Evolutionary conservation across 2,113 vertebrate genomes (phyloP).

Genomic region (Eubucco bourcierii): DNA sequence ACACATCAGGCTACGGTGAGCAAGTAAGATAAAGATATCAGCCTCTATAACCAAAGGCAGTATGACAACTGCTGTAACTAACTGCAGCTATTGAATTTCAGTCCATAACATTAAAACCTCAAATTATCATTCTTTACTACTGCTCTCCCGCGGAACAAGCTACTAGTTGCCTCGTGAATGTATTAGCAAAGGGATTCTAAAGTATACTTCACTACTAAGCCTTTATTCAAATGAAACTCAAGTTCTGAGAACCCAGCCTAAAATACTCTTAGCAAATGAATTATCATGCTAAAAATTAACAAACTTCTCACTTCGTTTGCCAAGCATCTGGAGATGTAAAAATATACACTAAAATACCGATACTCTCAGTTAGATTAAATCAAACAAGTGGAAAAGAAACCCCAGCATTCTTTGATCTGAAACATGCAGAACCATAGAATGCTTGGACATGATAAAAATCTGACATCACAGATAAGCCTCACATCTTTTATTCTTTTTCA

Average conservation of each 20-base stretch:
- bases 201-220: background rate
- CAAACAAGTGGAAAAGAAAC: slow-evolving; percentile 26
- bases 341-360: background rate
- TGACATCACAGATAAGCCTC: slow-evolving; percentile 54
- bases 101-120: background rate
- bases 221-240: background rate
- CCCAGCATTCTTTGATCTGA: slow-evolving; percentile 52
- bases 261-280: background rate
- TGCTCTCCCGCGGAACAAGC: background rate
- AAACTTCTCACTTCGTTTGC: background rate
- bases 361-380: slow-evolving; percentile 11
- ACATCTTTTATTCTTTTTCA: slow-evolving; percentile 77
- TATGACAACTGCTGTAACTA: background rate
- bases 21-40: background rate
- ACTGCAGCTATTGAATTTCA: background rate
- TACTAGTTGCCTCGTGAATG: background rate
- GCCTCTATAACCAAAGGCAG: background rate
- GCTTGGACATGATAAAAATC: slow-evolving; percentile 61
- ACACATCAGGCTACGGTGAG: accelerated
- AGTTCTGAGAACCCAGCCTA: background rate
- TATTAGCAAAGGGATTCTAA: background rate
- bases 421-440: slow-evolving; percentile 35
- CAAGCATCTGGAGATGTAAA: background rate
- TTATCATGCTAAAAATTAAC: background rate
- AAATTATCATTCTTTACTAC: background rate